Evolutionary conservation across 1,140 invertebrate species (phyloP), one percentile per base, ranked within the genome.

Genomic region (Pentalonia nigronervosa): DNA sequence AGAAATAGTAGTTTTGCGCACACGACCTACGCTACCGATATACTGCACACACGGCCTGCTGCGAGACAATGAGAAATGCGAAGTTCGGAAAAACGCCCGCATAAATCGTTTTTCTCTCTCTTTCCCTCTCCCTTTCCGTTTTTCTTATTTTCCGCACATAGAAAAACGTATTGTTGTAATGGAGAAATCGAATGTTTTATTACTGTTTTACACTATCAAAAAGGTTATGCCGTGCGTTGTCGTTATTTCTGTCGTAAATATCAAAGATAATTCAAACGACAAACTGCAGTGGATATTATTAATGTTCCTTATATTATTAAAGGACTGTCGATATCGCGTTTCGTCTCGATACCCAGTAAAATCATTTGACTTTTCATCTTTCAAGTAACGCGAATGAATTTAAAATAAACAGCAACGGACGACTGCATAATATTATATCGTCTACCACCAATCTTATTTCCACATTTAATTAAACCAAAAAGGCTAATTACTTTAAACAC

Each of bases 101-200:
- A 93, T 93, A 93, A 93, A 93, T 93, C 91, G 76, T 93, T 93
- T 93, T 50, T 93, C 50, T 41, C 76, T 41, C 50, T 36, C 56
- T 34, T 81, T 17, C 60, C n/a, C 90, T 90, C 36, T 60, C 53
- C 60, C 53, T 34, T 34, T 14, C 56, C 48, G 48, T 36, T 84
- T 93, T 93, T 93, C 91, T 84, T 93, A 93, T 93, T 93, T 93
- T 53, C 45, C 9, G 34, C 90, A 76, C 60, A 91, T 83, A 50
- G 60, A 56, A 93, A 93, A 93, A 11, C 76, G 91, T 93, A 93
- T 93, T 93, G 91, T 93, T 84, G 81, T 84, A 84, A 30, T n/a
- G n/a, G 91, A 93, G 81, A 93, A 93, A 93, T 93, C 76, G 91
- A 93, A 93, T 50, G 91, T 93, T 83, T 93, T 84, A 83, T 93